phyloP scores from a whole-genome alignment of 2,113 vertebrate genomes.

The Pavo muticus region DNA sequence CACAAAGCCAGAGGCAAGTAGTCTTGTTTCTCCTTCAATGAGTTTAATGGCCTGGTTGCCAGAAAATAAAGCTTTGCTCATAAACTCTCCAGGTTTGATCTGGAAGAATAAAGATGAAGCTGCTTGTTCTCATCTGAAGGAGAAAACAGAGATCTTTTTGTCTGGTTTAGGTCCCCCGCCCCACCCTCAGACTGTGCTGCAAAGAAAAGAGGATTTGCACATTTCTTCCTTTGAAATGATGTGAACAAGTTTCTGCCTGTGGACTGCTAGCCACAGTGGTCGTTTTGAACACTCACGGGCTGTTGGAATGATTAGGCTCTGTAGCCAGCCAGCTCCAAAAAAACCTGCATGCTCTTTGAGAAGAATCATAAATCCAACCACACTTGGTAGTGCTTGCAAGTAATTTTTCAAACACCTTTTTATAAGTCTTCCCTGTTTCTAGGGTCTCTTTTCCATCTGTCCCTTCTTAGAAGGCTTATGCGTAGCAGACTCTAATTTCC shows the following conservation, averaged over 20 bases:
- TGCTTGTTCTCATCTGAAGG: background rate
- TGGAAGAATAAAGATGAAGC: constrained; percentile 24
- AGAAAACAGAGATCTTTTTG: background rate
- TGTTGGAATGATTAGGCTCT: background rate
- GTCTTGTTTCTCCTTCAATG: constrained; percentile 31
- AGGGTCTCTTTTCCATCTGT: constrained; percentile 17
- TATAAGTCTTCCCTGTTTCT: background rate
- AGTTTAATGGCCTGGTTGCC: constrained; percentile 28
- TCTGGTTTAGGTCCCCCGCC: background rate
- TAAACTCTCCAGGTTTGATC: constrained; percentile 31
- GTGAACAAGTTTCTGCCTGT: constrained; percentile 1
- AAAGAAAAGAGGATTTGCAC: background rate
- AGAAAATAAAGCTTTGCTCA: constrained; percentile 18
- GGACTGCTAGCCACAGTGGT: background rate
- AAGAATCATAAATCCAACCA: constrained; percentile 23
- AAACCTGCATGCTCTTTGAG: background rate
- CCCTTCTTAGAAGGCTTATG: constrained; percentile 6
- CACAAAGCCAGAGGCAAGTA: background rate
- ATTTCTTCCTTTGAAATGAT: background rate
- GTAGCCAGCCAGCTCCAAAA: background rate
- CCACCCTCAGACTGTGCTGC: background rate
- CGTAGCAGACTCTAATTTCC: constrained; percentile 20
- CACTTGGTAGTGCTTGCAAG: background rate
- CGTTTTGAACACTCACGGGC: background rate
- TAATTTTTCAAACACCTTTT: constrained; percentile 23